These are phyloP conservation scores for Megastigmus dorsalis DNA, from an alignment of 2,888 invertebrate genomes.

Conservation along the genomic window DNA sequence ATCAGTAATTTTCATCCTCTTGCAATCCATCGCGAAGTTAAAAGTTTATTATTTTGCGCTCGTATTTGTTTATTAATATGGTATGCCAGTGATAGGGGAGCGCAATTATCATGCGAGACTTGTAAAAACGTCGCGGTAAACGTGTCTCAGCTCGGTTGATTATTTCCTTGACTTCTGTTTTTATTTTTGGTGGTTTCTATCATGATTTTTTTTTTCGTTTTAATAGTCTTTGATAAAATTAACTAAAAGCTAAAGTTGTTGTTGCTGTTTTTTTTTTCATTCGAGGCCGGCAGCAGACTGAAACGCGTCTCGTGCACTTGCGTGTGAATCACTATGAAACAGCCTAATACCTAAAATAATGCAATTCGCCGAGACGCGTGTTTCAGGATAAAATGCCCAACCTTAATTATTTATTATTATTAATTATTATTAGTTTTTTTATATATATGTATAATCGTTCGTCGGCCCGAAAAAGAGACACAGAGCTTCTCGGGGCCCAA, in stretches of 20 bases:
- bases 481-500: not conserved
- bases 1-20: slow-evolving; percentile 1
- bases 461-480: not conserved
- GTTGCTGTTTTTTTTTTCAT: slow-evolving; percentile 9
- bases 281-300: slow-evolving; percentile 41
- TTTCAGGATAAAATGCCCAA: slow-evolving; percentile 30
- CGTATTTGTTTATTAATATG: slow-evolving; percentile 1
- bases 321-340: slow-evolving; percentile 37
- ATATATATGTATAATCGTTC: not conserved
- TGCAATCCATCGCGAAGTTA: slow-evolving; percentile 1
- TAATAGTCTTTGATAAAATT: slow-evolving; percentile 43
- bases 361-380: slow-evolving; percentile 26
- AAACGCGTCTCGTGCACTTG: slow-evolving; percentile 35
- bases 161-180: not conserved
- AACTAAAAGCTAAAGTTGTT: slow-evolving; percentile 29
- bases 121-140: slow-evolving; percentile 22
- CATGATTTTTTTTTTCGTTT: not conserved
- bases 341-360: slow-evolving; percentile 41
- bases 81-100: slow-evolving; percentile 22
- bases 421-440: no score
- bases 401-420: slow-evolving; percentile 16
- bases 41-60: slow-evolving; percentile 1
- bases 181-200: no score
- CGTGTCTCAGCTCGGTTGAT: not conserved
- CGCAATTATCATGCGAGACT: not conserved